Conservation (phyloP, 2,888 invertebrate genomes). For the Brachypalpus laphriformis region DNA sequence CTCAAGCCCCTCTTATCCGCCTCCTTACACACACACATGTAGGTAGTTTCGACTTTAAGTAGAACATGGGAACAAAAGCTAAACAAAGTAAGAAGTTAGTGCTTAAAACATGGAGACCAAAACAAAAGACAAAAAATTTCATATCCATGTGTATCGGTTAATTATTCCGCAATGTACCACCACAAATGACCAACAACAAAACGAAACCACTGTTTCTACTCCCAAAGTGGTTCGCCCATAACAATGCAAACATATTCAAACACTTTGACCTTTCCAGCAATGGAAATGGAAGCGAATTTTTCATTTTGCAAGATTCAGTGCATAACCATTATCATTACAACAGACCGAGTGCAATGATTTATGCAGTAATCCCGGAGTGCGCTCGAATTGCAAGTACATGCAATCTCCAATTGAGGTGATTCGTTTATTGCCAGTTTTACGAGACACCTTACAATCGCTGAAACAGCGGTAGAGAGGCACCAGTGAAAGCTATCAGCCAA, state of each 20-base stretch:
- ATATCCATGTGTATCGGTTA: conserved; percentile 34
- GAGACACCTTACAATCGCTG: conserved; percentile 5
- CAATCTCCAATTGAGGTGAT: conserved; percentile 23
- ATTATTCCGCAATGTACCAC: conserved; percentile 45
- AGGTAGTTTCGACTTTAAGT: not conserved
- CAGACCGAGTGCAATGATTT: conserved; percentile 30
- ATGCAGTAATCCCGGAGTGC: conserved; percentile 34
- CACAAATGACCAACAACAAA: not conserved
- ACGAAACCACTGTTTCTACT: not conserved
- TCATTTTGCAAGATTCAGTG: conserved; percentile 36
- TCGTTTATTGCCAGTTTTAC: conserved; percentile 34
- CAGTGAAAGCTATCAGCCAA: conserved; percentile 20
- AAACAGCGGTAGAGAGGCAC: not conserved
- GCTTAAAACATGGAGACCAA: not conserved
- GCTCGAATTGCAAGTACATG: not conserved
- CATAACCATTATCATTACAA: conserved; percentile 37
- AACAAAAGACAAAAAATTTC: conserved; percentile 13
- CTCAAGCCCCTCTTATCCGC: conserved; percentile 1
- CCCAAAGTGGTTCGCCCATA: conserved; percentile 28
- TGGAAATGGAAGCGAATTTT: conserved; percentile 43
- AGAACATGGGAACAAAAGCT: conserved; percentile 30
- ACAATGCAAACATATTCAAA: conserved; percentile 33
- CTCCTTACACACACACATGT: not conserved
- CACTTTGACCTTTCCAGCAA: conserved; percentile 60
- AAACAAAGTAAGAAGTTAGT: not conserved